These are phyloP conservation scores for Apocheima hispidaria DNA, from an alignment of 2,888 invertebrate genomes.

Conservation along the genomic window DNA sequence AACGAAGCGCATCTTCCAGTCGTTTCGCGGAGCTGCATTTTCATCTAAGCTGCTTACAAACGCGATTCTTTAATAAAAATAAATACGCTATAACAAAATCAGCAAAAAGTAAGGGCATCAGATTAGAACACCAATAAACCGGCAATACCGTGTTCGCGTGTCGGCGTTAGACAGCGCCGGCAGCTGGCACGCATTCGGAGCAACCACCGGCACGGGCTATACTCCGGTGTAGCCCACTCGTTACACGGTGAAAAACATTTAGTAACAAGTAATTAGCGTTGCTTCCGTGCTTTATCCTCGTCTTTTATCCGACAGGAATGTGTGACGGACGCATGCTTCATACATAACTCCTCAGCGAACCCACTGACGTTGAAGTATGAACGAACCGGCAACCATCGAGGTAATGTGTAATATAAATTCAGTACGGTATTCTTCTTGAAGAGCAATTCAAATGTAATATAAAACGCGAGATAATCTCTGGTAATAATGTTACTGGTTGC, in stretches of 20 bases:
- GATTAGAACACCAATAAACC: slow-evolving; percentile 49
- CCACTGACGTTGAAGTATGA: slow-evolving; percentile 57
- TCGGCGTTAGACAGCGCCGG: slow-evolving; percentile 50
- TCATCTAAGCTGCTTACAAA: slow-evolving; percentile 30
- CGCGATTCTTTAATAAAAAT: slow-evolving; percentile 8
- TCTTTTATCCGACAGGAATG: slow-evolving; percentile 63
- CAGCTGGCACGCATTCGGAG: slow-evolving; percentile 67
- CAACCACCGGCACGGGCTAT: slow-evolving; percentile 63
- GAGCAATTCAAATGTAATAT: slow-evolving; percentile 54
- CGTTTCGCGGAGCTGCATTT: slow-evolving; percentile 43
- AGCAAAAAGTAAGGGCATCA: slow-evolving; percentile 33
- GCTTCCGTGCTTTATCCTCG: slow-evolving; percentile 62
- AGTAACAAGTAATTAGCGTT: slow-evolving; percentile 69
- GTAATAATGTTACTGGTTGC: slow-evolving; percentile 56
- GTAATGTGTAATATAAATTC: slow-evolving; percentile 77
- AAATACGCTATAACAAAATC: slow-evolving; percentile 9
- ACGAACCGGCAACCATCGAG: slow-evolving; percentile 58
- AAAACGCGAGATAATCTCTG: slow-evolving; percentile 57
- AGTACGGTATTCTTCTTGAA: slow-evolving; percentile 63
- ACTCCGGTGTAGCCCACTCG: slow-evolving; percentile 65
- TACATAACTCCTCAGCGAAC: slow-evolving; percentile 64
- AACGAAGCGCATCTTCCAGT: slow-evolving; percentile 74
- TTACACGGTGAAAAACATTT: slow-evolving; percentile 64
- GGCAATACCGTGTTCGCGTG: slow-evolving; percentile 55
- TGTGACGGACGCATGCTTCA: slow-evolving; percentile 63